phyloP scores from a whole-genome alignment of 2,797 vertebrate species.

The Sebastes minor region DNA sequence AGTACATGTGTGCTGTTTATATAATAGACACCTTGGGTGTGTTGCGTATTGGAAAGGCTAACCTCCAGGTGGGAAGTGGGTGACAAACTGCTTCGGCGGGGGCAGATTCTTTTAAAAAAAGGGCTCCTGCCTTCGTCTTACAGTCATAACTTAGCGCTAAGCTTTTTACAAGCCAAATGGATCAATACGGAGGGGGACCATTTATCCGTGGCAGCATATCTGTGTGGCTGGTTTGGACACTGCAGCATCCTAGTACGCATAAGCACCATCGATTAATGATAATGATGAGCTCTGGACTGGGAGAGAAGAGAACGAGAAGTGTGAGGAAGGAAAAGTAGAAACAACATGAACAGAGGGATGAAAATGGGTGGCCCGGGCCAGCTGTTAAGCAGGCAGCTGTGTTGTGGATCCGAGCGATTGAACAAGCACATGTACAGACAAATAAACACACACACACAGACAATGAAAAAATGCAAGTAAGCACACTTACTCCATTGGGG shows the following conservation, averaged over 20 bases:
- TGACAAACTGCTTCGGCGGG: constrained; percentile 38
- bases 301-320: neutral
- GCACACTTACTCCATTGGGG: constrained; percentile 89
- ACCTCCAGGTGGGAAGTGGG: constrained; percentile 23
- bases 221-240: constrained; percentile 29
- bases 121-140: constrained; percentile 42
- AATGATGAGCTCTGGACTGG: constrained; percentile 24
- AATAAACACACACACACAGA: neutral
- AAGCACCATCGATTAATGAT: constrained; percentile 48
- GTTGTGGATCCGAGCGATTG: neutral
- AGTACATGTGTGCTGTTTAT: neutral
- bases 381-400: constrained; percentile 13
- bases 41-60: neutral
- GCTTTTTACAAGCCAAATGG: constrained; percentile 42
- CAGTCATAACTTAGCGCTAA: constrained; percentile 53
- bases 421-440: neutral
- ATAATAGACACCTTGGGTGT: neutral
- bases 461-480: constrained; percentile 13
- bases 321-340: neutral
- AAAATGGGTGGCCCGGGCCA: neutral
- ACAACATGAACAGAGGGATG: neutral
- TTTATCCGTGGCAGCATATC: constrained; percentile 50
- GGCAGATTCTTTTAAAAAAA: neutral
- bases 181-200: constrained; percentile 20
- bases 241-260: constrained; percentile 32